Evolutionary conservation across 2,113 vertebrate genomes (phyloP).

Genomic region (Lonchura striata): DNA sequence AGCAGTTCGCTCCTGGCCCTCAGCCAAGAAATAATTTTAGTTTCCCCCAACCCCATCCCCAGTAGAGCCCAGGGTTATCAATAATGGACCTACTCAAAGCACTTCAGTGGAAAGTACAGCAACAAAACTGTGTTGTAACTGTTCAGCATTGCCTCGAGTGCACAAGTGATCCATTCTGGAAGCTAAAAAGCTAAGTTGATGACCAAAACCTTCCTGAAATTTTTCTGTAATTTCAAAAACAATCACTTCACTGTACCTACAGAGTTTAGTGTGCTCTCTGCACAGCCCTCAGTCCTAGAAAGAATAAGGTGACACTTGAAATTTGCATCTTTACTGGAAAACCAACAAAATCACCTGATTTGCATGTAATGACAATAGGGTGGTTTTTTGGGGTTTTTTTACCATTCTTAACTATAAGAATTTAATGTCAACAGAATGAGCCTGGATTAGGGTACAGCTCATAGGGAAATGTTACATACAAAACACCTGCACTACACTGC

Average conservation of each 20-base stretch:
- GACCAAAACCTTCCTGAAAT: neutral
- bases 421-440: neutral
- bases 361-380: neutral
- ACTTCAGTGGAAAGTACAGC: neutral
- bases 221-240: neutral
- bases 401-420: neutral
- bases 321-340: neutral
- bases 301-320: neutral
- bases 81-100: rapidly evolving
- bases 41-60: too few relatives aligned
- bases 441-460: neutral
- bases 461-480: neutral
- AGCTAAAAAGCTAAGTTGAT: neutral
- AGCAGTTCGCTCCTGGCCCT: neutral
- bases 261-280: neutral
- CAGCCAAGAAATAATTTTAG: neutral
- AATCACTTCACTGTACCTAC: neutral
- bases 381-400: neutral
- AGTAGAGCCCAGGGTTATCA: neutral
- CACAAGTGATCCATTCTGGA: neutral
- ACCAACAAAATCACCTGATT: neutral
- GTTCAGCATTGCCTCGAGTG: neutral
- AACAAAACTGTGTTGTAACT: neutral
- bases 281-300: neutral
- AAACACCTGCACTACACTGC: neutral